These are phyloP conservation scores for Menura novaehollandiae DNA, from an alignment of 2,113 vertebrate genomes.

Conservation along the genomic window DNA sequence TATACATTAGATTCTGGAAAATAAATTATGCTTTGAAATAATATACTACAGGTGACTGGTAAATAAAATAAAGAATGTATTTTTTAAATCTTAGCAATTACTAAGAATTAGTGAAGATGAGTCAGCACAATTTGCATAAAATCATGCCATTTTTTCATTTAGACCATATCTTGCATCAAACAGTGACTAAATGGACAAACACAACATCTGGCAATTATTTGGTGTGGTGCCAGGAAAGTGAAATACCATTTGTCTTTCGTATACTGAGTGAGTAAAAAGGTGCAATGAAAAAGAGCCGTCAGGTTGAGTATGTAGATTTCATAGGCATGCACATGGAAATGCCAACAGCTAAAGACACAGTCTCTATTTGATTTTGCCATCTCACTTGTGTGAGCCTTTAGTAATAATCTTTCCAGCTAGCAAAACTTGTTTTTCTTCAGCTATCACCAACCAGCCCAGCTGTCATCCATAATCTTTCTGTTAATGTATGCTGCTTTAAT, in stretches of 20 bases:
- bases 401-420: conserved; percentile 7
- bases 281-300: background rate
- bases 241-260: background rate
- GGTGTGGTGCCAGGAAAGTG: background rate
- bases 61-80: background rate
- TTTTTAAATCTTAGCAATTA: background rate
- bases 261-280: background rate
- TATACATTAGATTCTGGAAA: background rate
- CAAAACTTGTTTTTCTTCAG: background rate
- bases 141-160: background rate
- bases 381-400: background rate
- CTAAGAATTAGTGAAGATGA: background rate
- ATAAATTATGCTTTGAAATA: background rate
- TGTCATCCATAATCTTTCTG: background rate
- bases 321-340: background rate
- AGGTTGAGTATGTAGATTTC: background rate
- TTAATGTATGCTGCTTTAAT: background rate
- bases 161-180: background rate
- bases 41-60: background rate
- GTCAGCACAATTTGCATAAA: background rate
- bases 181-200: background rate
- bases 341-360: background rate
- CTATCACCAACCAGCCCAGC: background rate
- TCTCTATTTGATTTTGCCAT: conserved; percentile 8
- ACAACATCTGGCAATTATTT: background rate